These are phyloP conservation scores for Pherbina coryleti DNA, from an alignment of 2,888 invertebrate species.

Conservation along the genomic window DNA sequence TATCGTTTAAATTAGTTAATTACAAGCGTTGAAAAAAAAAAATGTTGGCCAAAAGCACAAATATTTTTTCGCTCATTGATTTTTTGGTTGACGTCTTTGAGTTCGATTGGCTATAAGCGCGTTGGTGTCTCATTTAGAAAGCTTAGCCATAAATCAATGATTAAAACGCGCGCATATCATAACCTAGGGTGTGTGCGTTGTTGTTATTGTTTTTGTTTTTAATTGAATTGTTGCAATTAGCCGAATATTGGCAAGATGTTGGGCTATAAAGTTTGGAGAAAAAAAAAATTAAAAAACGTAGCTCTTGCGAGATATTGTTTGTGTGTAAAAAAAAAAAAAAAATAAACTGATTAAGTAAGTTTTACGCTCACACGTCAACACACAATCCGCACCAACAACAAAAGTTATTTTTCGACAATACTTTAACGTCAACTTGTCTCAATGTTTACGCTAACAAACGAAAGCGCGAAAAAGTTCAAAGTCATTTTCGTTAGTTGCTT, in stretches of 20 bases:
- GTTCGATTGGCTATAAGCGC: not conserved
- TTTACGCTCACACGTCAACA: too few relatives aligned
- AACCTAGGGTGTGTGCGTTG: not conserved
- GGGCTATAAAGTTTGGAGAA: too few relatives aligned
- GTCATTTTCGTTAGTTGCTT: not conserved
- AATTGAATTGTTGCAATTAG: too few relatives aligned
- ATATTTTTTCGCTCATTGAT: not conserved
- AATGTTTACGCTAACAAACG: not conserved
- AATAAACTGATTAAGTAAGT: too few relatives aligned
- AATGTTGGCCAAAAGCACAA: constrained; percentile 8
- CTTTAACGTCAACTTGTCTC: not conserved
- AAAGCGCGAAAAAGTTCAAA: constrained; percentile 15
- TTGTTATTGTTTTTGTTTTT: too few relatives aligned
- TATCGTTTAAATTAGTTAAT: constrained; percentile 7
- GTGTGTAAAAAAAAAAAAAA: too few relatives aligned
- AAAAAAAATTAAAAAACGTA: not conserved
- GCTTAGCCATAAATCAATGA: not conserved
- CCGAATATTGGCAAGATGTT: too few relatives aligned
- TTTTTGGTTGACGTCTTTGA: not conserved
- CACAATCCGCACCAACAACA: too few relatives aligned
- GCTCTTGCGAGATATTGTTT: not conserved
- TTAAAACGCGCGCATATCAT: not conserved
- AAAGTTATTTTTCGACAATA: too few relatives aligned
- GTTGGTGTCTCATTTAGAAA: not conserved
- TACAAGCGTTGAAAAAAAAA: not conserved